Evolutionary conservation across 1,140 invertebrate species (phyloP), one percentile per base, ranked within the genome.

Genomic region (Panagrolaimus sp.): DNA sequence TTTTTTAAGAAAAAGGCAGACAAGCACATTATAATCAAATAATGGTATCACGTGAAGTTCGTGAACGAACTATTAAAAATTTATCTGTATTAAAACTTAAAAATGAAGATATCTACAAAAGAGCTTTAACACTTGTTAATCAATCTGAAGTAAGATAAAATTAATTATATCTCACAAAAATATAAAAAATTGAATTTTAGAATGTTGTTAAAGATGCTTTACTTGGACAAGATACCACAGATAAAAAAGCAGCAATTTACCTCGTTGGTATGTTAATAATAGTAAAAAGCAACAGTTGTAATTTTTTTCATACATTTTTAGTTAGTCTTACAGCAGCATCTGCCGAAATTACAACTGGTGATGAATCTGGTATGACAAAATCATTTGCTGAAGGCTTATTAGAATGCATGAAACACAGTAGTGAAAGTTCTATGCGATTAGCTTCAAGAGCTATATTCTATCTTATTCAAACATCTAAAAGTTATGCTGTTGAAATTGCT

Each of bases 381-480:
- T 14, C 27, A 20, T 45, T 71, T 66, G 14, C 71, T 16, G 14
- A 42, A 44, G 13, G 69, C 61, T 67, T 78, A 8, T 63, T 78
- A 9, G 73, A 78, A 5, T 75, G 62, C 27, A 42, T 78, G n/a
- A 71, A 66, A 20, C 57, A 23, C 8, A 65, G 57, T 9, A 46
- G 74, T 53, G 70, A 80, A 25, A 20, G 11, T 3, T 43, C 72
- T 7, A 61, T 67, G 14, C 31, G 51, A 20, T 20, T 78, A 20
- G 77, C 76, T 1, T 79, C 77, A 8, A 63, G 70, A 14, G 76
- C 78, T 13, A 44, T 78, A 46, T 69, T 74, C 64, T 78, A 78
- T 63, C 23, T 77, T 9, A 74, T 78, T 64, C 69, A 72, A 74
- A 80, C 72, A 8, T 79, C 78, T 5, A 79, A 81, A 68, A 67